Conservation (phyloP, 2,797 vertebrate species). For the Danio tinwini region DNA sequence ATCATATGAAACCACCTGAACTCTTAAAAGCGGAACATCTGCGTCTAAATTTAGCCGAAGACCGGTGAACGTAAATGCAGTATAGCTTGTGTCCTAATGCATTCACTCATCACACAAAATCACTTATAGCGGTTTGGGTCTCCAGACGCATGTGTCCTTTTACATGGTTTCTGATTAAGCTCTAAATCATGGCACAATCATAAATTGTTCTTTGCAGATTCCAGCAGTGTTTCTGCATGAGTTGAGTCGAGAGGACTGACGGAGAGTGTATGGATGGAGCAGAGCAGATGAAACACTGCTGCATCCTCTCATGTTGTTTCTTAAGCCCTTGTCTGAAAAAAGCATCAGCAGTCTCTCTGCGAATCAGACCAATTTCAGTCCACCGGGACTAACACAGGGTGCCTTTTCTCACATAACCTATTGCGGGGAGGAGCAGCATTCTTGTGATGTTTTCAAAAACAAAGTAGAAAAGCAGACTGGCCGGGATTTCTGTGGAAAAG, state of each 20-base stretch:
- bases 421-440: conserved; percentile 46
- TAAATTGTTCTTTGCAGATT: conserved; percentile 31
- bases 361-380: conserved; percentile 53
- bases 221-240: conserved; percentile 36
- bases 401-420: conserved; percentile 57
- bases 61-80: conserved; percentile 8
- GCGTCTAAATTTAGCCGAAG: conserved; percentile 9
- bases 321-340: conserved; percentile 62
- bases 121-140: not conserved
- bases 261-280: conserved; percentile 26
- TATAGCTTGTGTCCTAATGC: not conserved
- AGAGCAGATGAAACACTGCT: conserved; percentile 41
- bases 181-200: conserved; percentile 11
- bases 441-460: conserved; percentile 60
- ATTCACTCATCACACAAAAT: conserved; percentile 23
- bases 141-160: conserved; percentile 19
- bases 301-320: conserved; percentile 50
- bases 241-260: conserved; percentile 20
- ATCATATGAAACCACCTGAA: not conserved
- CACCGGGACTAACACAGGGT: conserved; percentile 45
- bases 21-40: conserved; percentile 26
- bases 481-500: conserved; percentile 42
- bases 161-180: conserved; percentile 28
- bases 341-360: conserved; percentile 54
- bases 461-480: conserved; percentile 56